Base-by-base conservation (phyloP, 1,140 invertebrate species). In the Nixonia krombeini region DNA sequence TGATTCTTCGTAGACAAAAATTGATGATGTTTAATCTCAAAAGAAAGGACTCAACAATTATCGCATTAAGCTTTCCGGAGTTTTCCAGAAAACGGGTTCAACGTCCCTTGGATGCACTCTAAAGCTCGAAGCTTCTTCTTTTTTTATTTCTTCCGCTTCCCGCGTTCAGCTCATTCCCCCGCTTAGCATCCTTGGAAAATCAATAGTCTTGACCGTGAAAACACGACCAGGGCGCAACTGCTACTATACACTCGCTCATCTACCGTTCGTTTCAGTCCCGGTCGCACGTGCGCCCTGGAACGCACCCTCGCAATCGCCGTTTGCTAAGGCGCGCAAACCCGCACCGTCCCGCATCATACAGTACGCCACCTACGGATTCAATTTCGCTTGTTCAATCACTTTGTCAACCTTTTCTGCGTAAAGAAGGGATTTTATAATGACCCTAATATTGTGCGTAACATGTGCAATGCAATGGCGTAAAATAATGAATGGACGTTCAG, bases 131-230 rank as follows among this genome's bases (percentile, higher is more conserved):
- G 67, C 68, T 70, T 75, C 71, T 73, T 72, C 68, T 52, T 68
- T 63, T 72, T 75, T 76, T 75, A 72, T 70, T 79, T 72, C 75
- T 80, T 80, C 73, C 66, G 68, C 65, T 69, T 64, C 41, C 40
- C 70, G 52, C 56, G 59, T 28, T 58, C 58, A 38, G 42, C 52
- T 53, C 56, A n/a, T 59, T 50, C 65, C 55, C 52, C 49, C 38
- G 9, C 73, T 72, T 74, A 50, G 61, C 64, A 67, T 77, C 72
- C 73, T 73, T 69, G 65, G 35, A 73, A 78, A 83, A 85, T 84
- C 82, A 83, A 84, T 85, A 85, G 79, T 81, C 83, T 83, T 85
- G 83, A 84, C 83, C 83, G 83, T 85, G 82, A 85, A 85, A 85
- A 83, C 74, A 75, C 77, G 77, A 78, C 73, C 75, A 81, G 79